These are phyloP conservation scores for Dichetophora obliterata DNA, from an alignment of 2,888 invertebrate species.

Conservation along the genomic window DNA sequence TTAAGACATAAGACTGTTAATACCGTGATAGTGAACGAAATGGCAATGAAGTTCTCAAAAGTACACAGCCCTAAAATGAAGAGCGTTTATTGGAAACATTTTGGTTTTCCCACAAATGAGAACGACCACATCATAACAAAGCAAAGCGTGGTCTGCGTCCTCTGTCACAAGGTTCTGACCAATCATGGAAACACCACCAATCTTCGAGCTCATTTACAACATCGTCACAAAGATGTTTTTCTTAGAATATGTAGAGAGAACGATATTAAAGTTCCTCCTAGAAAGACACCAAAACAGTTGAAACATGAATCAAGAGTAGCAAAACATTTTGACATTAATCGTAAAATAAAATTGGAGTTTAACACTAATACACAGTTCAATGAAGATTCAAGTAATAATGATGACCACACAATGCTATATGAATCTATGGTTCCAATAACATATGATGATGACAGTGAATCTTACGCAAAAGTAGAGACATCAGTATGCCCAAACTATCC, in stretches of 20 bases:
- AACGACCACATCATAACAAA: constrained; percentile 67
- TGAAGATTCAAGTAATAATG: constrained; percentile 52
- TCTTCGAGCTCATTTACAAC: constrained; percentile 65
- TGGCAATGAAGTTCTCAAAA: constrained; percentile 61
- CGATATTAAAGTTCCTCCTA: constrained; percentile 63
- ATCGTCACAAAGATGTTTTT: constrained; percentile 65
- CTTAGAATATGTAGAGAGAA: constrained; percentile 61
- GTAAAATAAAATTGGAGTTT: constrained; percentile 49
- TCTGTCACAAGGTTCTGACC: constrained; percentile 64
- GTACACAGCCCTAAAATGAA: constrained; percentile 68
- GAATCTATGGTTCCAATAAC: constrained; percentile 65
- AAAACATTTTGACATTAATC: constrained; percentile 40
- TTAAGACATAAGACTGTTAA: constrained; percentile 47
- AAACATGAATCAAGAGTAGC: neutral
- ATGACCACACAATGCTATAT: constrained; percentile 61
- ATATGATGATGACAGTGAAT: constrained; percentile 60
- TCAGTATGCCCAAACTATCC: constrained; percentile 48
- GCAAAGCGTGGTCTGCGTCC: constrained; percentile 66
- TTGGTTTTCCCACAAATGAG: constrained; percentile 68
- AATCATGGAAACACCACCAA: constrained; percentile 69
- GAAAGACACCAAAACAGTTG: constrained; percentile 52
- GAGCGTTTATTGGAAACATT: constrained; percentile 68
- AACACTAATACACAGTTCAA: constrained; percentile 42
- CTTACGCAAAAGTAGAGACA: constrained; percentile 50
- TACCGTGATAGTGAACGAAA: constrained; percentile 50